These are phyloP conservation scores for Gymnocheta viridis DNA, from an alignment of 2,888 invertebrate species.

Conservation along the genomic window DNA sequence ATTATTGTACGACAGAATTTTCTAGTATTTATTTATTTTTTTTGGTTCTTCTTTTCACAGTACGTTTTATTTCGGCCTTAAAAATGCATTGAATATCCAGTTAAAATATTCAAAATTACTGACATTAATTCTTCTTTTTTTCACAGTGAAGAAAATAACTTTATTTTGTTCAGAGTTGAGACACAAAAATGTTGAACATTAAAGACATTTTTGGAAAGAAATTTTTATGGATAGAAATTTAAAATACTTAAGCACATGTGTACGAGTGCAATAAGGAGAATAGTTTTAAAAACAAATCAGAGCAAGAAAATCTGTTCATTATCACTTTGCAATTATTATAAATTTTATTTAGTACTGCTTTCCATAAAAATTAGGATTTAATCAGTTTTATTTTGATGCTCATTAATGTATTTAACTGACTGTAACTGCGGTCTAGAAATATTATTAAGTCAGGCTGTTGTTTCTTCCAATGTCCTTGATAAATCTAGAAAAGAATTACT, in stretches of 20 bases:
- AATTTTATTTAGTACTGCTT: too few relatives aligned
- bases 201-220: background rate
- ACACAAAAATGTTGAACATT: background rate
- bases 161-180: background rate
- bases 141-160: background rate
- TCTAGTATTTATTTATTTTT: background rate
- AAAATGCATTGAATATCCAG: conserved; percentile 9
- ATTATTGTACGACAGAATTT: background rate
- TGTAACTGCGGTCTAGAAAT: too few relatives aligned
- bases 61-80: background rate
- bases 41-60: background rate
- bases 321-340: too few relatives aligned
- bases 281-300: too few relatives aligned
- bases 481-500: too few relatives aligned
- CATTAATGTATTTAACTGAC: too few relatives aligned
- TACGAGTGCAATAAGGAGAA: background rate
- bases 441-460: too few relatives aligned
- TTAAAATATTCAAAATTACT: conserved; percentile 20
- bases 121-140: background rate
- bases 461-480: too few relatives aligned
- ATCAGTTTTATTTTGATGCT: too few relatives aligned
- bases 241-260: background rate
- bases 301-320: too few relatives aligned
- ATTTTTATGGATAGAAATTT: background rate
- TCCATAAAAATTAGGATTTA: too few relatives aligned